Evolutionary conservation across 1,140 invertebrate species (phyloP), one percentile per base, ranked within the genome.

Genomic region (Pteromalus puparum): DNA sequence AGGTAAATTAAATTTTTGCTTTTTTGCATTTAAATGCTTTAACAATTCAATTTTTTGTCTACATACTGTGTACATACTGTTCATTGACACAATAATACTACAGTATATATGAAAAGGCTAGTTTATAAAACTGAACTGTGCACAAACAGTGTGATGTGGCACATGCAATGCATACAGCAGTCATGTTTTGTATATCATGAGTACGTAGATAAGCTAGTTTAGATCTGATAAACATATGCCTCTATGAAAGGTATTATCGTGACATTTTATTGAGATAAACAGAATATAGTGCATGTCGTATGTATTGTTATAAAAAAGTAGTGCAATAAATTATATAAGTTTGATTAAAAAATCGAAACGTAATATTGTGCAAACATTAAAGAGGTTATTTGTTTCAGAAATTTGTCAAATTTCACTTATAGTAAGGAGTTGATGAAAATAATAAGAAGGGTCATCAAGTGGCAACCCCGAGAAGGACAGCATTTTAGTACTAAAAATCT

Each of bases 381-480:
- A 30, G 70, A 67, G 70, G 72, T 79, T 75, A 72, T 83, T 61
- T 83, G 78, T 89, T 90, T 48, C 24, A 92, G 91, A 67, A 90
- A 90, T 61, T 83, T 81, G 0, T 38, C 87, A 68, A 83, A 91
- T 78, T 93, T 93, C 86, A 72, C 79, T 1, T 88, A 91, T 74
- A 90, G 88, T 30, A 91, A 89, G 78, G 92, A 93, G 84, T 88
- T 93, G 72, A 91, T 93, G 90, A 92, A 91, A 89, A 87, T 93
- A 7, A 91, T 92, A 68, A 89, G 92, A 79, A 89, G 89, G n/a
- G 91, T 93, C 80, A 90, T 93, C 70, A 93, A 93, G 86, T 87
- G 88, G 61, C 89, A 86, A 78, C 91, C 91, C 46, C 82, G 83
- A n/a, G 90, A 90, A 81, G 92, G 92, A 34, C 91, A 93, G 82